phyloP scores from a whole-genome alignment of 2,113 vertebrate genomes.

The Sylvilagus bachmani region DNA sequence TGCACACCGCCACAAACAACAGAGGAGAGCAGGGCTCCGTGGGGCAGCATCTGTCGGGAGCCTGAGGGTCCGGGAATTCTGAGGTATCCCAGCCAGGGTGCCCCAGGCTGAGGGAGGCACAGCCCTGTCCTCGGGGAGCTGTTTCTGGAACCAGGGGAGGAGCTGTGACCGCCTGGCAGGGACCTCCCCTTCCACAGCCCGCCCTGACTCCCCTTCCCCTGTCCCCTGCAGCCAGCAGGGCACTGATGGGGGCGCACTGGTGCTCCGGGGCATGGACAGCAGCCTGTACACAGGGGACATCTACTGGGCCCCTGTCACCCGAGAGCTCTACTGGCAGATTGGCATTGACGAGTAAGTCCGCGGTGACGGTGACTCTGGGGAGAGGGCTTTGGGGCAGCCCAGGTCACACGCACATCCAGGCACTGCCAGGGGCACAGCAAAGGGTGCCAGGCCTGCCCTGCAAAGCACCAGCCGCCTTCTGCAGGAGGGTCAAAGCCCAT shows the following conservation, averaged over 20 bases:
- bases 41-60: neutral
- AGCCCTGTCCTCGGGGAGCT: neutral
- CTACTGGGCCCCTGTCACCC: constrained; percentile 87
- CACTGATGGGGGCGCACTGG: constrained; percentile 83
- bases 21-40: neutral
- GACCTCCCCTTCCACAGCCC: neutral
- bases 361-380: neutral
- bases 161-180: neutral
- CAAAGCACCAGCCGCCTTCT: neutral
- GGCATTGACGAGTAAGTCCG: constrained; percentile 88
- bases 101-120: neutral
- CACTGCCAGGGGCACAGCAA: neutral
- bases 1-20: neutral
- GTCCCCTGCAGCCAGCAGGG: constrained; percentile 42
- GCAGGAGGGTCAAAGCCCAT: neutral
- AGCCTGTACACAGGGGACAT: constrained; percentile 84
- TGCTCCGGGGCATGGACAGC: constrained; percentile 87
- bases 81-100: neutral
- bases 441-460: neutral
- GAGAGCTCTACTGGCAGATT: constrained; percentile 90
- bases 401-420: neutral
- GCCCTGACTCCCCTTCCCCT: neutral
- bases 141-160: neutral
- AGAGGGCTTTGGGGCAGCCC: neutral
- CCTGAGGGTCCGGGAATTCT: neutral